Evolutionary conservation across 2,113 vertebrate species (phyloP).

Genomic region (Colistium nudipinnis): DNA sequence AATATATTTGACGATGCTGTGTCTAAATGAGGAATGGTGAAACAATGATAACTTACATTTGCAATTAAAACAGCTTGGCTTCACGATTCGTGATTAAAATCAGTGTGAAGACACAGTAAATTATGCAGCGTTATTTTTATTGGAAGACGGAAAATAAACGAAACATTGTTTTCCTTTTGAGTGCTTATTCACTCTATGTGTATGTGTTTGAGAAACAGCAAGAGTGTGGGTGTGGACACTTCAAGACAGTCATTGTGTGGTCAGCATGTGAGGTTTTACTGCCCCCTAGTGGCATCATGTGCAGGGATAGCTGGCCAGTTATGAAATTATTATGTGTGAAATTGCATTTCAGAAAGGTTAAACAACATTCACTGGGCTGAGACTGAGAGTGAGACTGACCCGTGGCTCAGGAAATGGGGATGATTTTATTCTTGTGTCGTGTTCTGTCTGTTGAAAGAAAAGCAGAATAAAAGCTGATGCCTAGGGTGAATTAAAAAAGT

Average conservation of each 20-base stretch:
- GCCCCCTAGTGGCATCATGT: slow-evolving; percentile 61
- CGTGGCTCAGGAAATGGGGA: slow-evolving; percentile 7
- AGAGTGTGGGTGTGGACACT: slow-evolving; percentile 8
- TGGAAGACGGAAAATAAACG: background rate
- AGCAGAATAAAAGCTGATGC: background rate
- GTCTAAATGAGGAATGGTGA: background rate
- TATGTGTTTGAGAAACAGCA: background rate
- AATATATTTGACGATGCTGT: background rate
- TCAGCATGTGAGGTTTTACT: slow-evolving; percentile 65
- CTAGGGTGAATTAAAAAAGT: background rate
- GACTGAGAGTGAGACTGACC: background rate
- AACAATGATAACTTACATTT: background rate
- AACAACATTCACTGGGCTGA: background rate
- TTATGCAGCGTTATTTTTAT: background rate
- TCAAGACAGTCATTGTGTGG: background rate
- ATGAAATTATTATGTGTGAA: background rate
- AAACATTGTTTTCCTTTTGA: background rate
- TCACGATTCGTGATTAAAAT: background rate
- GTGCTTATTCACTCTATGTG: background rate
- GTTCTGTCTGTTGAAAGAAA: background rate
- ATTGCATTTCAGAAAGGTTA: background rate
- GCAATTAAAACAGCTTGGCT: background rate
- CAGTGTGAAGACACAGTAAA: background rate
- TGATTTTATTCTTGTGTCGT: slow-evolving; percentile 15
- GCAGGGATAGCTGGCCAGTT: background rate